Percentiles rank a stretch among this genome's conserved stretches.
These are phyloP conservation scores for Chironomus tepperi DNA, from an alignment of 1,140 invertebrate species.

Conservation along the genomic window DNA sequence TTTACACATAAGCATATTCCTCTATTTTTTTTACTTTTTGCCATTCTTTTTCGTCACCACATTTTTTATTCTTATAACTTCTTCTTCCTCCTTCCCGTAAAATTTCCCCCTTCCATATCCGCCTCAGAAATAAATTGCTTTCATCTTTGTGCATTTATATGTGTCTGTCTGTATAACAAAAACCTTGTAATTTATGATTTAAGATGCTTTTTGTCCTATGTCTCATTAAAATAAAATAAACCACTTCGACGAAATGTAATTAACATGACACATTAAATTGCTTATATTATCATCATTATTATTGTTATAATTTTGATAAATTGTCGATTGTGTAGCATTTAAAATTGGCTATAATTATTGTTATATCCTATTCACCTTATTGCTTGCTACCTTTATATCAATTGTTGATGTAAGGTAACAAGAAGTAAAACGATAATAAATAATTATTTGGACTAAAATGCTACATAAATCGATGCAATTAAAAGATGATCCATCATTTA, in stretches of 20 bases:
- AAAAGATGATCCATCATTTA: not conserved
- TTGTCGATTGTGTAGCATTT: not conserved
- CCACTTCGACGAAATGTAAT: not conserved
- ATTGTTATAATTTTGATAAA: not conserved
- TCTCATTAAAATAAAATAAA: conserved; percentile 18
- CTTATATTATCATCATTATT: not conserved
- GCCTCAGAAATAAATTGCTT: too few species aligned
- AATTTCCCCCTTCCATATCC: too few species aligned
- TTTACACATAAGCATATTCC: too few species aligned
- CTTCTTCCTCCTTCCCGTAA: too few species aligned
- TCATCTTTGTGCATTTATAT: too few species aligned
- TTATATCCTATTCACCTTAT: too few species aligned
- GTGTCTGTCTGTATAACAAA: too few species aligned
- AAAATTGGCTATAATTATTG: not conserved
- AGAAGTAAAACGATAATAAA: not conserved
- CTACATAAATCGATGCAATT: conserved; percentile 9
- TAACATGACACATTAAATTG: conserved; percentile 12
- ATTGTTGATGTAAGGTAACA: too few species aligned
- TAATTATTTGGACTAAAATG: not conserved
- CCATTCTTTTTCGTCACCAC: too few species aligned
- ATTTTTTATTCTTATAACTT: too few species aligned
- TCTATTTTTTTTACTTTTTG: too few species aligned
- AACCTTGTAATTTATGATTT: not conserved
- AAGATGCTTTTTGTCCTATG: conserved; percentile 22
- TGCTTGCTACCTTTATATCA: too few species aligned